Evolutionary conservation across 2,888 invertebrate species (phyloP), one percentile per base, ranked within the genome.

Genomic region (Spicauda simplicius): DNA sequence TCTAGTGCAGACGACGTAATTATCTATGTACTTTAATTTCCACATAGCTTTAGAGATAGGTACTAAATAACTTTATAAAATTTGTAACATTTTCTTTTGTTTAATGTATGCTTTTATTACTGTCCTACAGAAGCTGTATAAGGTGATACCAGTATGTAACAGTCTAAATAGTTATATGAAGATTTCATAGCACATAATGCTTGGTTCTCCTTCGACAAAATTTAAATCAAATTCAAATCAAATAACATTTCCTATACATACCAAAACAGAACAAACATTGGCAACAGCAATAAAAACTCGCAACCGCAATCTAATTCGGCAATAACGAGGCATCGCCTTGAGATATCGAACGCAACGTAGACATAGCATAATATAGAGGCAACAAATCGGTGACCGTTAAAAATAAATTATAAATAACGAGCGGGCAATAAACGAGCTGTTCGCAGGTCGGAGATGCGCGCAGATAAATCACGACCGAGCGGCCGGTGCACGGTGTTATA

Each of bases 351-450:
- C 37, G 57, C 11, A n/a, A 33, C 45, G 45, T 54, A 53, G 30
- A 60, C 16, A 37, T n/a, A 45, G 45, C 48, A 66, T 50, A 72
- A 76, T 74, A 74, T 74, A 78, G 71, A 75, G 81, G 79, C 83
- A 85, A 90, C 88, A 87, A 91, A 91, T 91, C 87, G 84, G 86
- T 82, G 86, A 87, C 90, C 88, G 90, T 91, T 91, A 93, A 92
- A 93, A 92, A 91, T 91, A 93, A 91, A 92, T 92, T 91, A 92
- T 90, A 92, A 91, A 90, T 93, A 92, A 93, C 91, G 91, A 93
- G 87, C 87, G 81, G 84, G 86, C 89, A 88, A 90, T 90, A 91
- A 90, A 87, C 90, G 87, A 83, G 85, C 86, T 88, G 91, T 92
- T 92, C 87, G 90, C 92, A 85, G 90, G 90, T 90, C 83, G 84